These are phyloP conservation scores for Hyles vespertilio DNA, from an alignment of 1,140 invertebrate genomes.

Conservation along the genomic window DNA sequence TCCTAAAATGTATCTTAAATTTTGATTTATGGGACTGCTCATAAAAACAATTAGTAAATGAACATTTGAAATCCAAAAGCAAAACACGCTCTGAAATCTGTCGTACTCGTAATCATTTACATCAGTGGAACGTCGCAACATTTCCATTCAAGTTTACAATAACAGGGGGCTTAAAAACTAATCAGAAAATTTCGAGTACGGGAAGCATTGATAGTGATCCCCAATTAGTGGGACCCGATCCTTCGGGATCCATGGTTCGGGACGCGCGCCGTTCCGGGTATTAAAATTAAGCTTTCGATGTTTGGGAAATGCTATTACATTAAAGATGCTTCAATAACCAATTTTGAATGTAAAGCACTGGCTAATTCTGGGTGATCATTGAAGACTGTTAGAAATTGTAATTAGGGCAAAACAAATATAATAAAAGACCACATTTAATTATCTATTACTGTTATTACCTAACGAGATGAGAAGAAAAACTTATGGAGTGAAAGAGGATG, in stretches of 20 bases:
- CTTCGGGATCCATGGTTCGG: slow-evolving; percentile 12
- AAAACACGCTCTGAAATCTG: neutral
- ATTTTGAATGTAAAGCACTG: neutral
- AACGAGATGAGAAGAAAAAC: no score
- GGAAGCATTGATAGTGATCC: slow-evolving; percentile 18
- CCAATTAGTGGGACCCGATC: slow-evolving; percentile 19
- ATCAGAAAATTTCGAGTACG: slow-evolving; percentile 19
- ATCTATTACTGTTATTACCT: no score
- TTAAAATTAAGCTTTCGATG: slow-evolving; percentile 11
- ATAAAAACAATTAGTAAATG: no score
- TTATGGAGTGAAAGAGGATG: no score
- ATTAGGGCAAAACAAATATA: no score
- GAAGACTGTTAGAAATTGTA: no score
- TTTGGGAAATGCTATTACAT: neutral
- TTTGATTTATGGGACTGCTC: no score
- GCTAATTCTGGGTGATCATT: no score
- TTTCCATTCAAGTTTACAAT: slow-evolving; percentile 14
- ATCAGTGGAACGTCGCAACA: neutral
- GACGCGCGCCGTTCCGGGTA: slow-evolving; percentile 10
- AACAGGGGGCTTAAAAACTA: slow-evolving; percentile 21
- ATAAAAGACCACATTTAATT: no score
- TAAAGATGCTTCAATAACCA: neutral
- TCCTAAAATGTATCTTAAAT: no score
- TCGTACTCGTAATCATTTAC: neutral
- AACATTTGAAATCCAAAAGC: no score